Evolutionary conservation across 2,113 vertebrate species (phyloP).

Genomic region (Ctenodactylus gundi): DNA sequence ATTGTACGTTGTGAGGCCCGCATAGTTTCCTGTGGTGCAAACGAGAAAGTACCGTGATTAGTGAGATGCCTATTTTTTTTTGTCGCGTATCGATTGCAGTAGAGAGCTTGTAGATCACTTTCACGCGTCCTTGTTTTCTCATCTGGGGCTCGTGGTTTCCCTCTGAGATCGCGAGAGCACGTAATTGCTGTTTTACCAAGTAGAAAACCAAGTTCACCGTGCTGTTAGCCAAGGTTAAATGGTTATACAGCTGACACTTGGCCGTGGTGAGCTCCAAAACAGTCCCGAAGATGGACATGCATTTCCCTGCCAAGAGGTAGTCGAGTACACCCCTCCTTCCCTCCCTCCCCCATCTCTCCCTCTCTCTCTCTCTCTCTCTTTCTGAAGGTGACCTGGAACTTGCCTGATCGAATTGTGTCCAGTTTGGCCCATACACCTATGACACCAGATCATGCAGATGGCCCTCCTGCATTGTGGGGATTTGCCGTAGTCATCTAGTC

Average conservation of each 20-base stretch:
- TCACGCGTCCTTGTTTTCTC: neutral
- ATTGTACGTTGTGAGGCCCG: neutral
- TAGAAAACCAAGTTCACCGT: neutral
- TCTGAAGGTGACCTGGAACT: no score
- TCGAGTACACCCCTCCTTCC: no score
- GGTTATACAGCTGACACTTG: neutral
- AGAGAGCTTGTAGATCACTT: neutral
- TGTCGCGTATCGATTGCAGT: neutral
- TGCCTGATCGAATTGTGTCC: no score
- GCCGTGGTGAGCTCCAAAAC: neutral
- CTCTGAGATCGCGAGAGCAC: neutral
- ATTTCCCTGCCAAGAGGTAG: neutral
- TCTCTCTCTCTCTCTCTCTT: no score
- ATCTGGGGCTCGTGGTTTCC: neutral
- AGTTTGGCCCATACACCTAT: no score
- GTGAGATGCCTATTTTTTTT: neutral
- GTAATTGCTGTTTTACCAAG: neutral
- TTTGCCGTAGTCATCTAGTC: neutral
- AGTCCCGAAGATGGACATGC: neutral
- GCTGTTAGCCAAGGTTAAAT: neutral
- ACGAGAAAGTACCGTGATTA: neutral
- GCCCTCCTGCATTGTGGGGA: neutral
- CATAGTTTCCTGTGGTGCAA: constrained; percentile 24
- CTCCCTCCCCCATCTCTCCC: no score
- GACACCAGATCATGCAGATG: neutral